phyloP scores from a whole-genome alignment of 2,113 vertebrate species.

The Cranoglanis bouderius region DNA sequence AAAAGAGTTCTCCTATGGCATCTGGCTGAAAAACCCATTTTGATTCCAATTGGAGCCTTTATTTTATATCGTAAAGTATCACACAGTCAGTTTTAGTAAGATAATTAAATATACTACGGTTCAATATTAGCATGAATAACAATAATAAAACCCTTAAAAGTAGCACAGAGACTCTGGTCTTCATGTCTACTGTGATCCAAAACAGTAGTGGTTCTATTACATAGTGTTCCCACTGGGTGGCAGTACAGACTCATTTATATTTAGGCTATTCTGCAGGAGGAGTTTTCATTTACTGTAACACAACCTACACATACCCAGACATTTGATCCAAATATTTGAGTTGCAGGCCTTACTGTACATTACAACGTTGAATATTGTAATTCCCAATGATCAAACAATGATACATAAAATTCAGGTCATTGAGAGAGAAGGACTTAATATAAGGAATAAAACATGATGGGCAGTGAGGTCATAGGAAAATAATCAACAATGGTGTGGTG shows the following conservation, averaged over 20 bases:
- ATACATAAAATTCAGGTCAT: not conserved
- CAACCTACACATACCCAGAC: not conserved
- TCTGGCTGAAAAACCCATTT: too few relatives aligned
- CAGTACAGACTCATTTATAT: constrained; percentile 27
- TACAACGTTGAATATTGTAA: not conserved
- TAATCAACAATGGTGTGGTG: not conserved
- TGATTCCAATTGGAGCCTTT: too few relatives aligned
- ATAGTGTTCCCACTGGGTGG: constrained; percentile 40
- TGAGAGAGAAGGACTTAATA: not conserved
- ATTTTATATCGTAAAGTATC: too few relatives aligned
- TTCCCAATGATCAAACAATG: not conserved
- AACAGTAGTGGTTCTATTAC: not conserved
- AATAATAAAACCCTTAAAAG: not conserved
- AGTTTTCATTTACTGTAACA: not conserved
- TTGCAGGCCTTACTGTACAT: not conserved
- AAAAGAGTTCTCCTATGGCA: too few relatives aligned
- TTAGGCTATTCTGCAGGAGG: constrained; percentile 17
- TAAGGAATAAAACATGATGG: not conserved
- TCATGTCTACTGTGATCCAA: constrained; percentile 4
- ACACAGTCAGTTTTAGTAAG: not conserved
- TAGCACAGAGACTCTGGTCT: not conserved
- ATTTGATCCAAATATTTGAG: not conserved
- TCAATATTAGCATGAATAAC: not conserved
- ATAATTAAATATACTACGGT: not conserved
- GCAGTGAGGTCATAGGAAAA: not conserved